Percentiles rank a stretch among this genome's conserved stretches.
Evolutionary conservation across 1,140 invertebrate genomes (phyloP).

Genomic region (Cydia splendana): DNA sequence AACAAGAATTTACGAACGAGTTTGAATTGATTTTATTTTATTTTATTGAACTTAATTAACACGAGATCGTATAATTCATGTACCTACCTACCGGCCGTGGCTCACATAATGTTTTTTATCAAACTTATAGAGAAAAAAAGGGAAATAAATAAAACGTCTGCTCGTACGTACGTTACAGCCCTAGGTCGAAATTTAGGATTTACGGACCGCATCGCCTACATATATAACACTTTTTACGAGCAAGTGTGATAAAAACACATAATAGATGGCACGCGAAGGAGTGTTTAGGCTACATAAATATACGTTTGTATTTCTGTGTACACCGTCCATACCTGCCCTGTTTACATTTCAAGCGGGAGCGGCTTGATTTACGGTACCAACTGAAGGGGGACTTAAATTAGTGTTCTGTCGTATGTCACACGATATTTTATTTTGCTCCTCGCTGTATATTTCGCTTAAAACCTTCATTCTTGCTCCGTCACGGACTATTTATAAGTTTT

Average conservation of each 20-base stretch:
- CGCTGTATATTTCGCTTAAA: slow-evolving; percentile 59
- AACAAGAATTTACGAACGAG: too few species aligned
- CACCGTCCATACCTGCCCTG: slow-evolving; percentile 40
- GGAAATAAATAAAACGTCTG: too few species aligned
- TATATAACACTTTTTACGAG: too few species aligned
- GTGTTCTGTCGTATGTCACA: slow-evolving; percentile 67
- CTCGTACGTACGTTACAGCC: too few species aligned
- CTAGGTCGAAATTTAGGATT: too few species aligned
- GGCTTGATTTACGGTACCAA: slow-evolving; percentile 66
- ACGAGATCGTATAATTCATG: too few species aligned
- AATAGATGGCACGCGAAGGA: neutral
- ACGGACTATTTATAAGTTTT: slow-evolving; percentile 69
- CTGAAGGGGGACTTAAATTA: slow-evolving; percentile 69
- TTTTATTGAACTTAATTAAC: too few species aligned
- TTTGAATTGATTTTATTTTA: too few species aligned
- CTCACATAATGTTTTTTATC: too few species aligned
- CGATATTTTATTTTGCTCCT: slow-evolving; percentile 69
- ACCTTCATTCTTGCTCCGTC: slow-evolving; percentile 63
- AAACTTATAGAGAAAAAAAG: too few species aligned
- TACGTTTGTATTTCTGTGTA: neutral
- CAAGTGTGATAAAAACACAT: neutral
- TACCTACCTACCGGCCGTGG: too few species aligned
- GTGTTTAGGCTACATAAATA: neutral
- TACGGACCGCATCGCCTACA: too few species aligned
- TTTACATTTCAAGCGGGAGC: slow-evolving; percentile 68